Evolutionary conservation across 2,888 invertebrate genomes (phyloP), one percentile per base, ranked within the genome.

Genomic region (Brachyptera risi): DNA sequence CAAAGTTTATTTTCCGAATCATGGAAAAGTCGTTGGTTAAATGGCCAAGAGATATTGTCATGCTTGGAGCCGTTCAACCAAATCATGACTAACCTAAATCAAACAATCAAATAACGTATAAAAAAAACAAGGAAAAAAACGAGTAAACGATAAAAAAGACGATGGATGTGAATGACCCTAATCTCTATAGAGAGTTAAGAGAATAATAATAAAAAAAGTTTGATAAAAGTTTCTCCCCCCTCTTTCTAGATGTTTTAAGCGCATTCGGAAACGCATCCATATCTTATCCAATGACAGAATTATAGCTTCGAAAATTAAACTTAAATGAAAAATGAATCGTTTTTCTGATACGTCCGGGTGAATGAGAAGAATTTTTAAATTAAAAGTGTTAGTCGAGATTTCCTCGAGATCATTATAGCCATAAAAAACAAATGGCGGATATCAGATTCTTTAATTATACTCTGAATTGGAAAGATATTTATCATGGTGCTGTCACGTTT

Each of bases 301-400:
- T 62, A 62, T 62, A 51, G 56, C 54, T n/a, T 23, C 24, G 59
- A 44, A 62, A 59, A 62, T 62, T 62, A 62, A 62, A 62, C 56
- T 62, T 59, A 62, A 62, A 62, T 59, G 62, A 62, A 56, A 62
- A 62, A 62, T 62, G 62, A 59, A 49, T 59, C 49, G 31, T 59
- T 59, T 40, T 59, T 35, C 19, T 21, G 21, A 21, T 19, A 44
- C 21, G 47, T 35, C 31, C 31, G 31, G 19, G 13, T 47, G 19
- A 37, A 58, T 38, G 56, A 49, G 56, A 51, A 50, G 19, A 58
- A 49, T 54, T 62, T 62, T 50, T 56, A 62, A 62, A 59, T 62
- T 59, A 62, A 62, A 62, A 56, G 59, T 49, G 17, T 27, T 35
- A 15, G 15, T 42, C 21, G 44, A 44, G 44, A 44, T 19, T 19